Percentiles rank a stretch among this genome's conserved stretches.
phyloP scores from a whole-genome alignment of 2,113 vertebrate species.

The Psilopogon haemacephalus region DNA sequence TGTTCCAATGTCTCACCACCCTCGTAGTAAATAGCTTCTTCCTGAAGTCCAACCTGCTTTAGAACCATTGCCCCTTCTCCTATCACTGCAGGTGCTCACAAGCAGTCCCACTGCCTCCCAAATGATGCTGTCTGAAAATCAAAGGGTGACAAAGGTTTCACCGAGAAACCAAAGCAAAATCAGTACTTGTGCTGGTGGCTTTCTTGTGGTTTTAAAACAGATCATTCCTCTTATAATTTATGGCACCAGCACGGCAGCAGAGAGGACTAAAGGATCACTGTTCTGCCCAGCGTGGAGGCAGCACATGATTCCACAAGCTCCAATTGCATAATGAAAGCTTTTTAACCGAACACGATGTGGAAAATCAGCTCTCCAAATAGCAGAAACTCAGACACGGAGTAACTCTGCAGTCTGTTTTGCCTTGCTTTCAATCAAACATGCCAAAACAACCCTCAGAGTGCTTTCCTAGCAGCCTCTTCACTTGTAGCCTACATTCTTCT shows the following conservation, averaged over 20 bases:
- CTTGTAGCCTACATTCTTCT: fast-evolving
- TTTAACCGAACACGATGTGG: slow-evolving; percentile 22
- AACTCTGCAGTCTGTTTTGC: neutral
- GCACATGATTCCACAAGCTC: slow-evolving; percentile 60
- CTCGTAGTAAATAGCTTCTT: too few relatives aligned
- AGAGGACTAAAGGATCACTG: slow-evolving; percentile 15
- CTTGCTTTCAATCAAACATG: neutral
- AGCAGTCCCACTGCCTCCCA: neutral
- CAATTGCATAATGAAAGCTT: slow-evolving; percentile 56
- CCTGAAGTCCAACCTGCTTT: too few relatives aligned
- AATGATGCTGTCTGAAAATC: neutral
- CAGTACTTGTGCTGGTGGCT: neutral
- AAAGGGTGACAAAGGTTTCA: neutral
- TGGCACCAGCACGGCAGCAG: neutral
- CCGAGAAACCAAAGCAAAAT: neutral
- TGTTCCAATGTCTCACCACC: too few relatives aligned
- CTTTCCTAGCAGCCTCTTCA: neutral
- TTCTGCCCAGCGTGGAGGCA: neutral
- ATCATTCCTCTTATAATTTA: neutral
- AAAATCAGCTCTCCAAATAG: slow-evolving; percentile 9
- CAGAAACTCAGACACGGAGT: neutral
- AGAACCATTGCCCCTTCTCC: too few relatives aligned
- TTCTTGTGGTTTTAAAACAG: neutral
- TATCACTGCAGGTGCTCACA: too few relatives aligned
- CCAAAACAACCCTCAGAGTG: neutral